Percentiles rank a stretch among this genome's conserved stretches.
These are phyloP conservation scores for Dyspetes luteomarginatus DNA, from an alignment of 2,888 invertebrate genomes.

Conservation along the genomic window DNA sequence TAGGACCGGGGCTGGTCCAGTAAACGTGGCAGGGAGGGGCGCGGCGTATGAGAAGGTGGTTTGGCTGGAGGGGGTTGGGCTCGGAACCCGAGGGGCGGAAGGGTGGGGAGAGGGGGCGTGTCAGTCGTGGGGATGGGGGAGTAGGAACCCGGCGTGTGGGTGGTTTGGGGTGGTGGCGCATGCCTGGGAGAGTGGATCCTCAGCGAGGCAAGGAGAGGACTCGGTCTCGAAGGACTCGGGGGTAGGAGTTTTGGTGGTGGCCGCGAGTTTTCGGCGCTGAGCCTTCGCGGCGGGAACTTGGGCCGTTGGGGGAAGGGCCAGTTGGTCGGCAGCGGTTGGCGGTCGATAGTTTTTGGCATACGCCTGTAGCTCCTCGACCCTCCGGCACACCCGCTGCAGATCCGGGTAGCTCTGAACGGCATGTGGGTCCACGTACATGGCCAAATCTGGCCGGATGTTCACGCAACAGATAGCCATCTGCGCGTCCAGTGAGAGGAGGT, in stretches of 20 bases:
- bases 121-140: too few relatives aligned
- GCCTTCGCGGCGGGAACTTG: neutral
- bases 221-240: neutral
- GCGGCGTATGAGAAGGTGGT: too few relatives aligned
- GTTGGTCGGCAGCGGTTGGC: neutral
- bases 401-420: neutral
- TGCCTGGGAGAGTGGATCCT: neutral
- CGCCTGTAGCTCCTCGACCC: neutral
- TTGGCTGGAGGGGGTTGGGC: too few relatives aligned
- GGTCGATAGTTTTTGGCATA: constrained; percentile 11
- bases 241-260: neutral
- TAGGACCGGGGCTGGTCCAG: too few relatives aligned
- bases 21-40: too few relatives aligned
- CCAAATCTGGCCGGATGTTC: constrained; percentile 7
- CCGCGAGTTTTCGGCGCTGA: neutral
- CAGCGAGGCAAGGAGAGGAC: too few relatives aligned
- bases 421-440: neutral
- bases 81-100: too few relatives aligned
- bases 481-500: constrained; percentile 5
- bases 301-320: neutral
- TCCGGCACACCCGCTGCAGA: neutral
- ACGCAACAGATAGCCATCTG: constrained; percentile 13
- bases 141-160: neutral
- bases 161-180: neutral
- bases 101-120: too few relatives aligned